Conservation (phyloP, 1,140 invertebrate genomes). For the Stratiolaelaps scimitus region DNA sequence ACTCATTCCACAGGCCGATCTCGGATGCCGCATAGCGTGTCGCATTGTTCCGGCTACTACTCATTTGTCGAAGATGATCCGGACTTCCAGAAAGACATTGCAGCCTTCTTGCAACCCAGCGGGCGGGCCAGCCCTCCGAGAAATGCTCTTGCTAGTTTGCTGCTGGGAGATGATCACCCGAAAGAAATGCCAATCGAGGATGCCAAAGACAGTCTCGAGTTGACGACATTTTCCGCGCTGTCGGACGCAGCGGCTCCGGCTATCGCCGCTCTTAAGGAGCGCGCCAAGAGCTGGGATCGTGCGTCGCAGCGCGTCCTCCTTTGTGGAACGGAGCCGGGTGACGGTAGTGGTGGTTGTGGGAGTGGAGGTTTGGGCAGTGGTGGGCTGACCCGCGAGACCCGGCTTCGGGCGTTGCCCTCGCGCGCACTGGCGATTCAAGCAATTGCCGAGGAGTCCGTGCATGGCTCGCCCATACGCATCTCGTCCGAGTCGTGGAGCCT, state of each 20-base stretch:
- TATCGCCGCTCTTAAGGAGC: slow-evolving; percentile 32
- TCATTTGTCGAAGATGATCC: slow-evolving; percentile 36
- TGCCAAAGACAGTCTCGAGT: slow-evolving; percentile 29
- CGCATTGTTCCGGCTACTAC: slow-evolving; percentile 37
- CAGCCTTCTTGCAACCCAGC: slow-evolving; percentile 32
- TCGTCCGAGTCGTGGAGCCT: slow-evolving; percentile 25
- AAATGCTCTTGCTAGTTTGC: slow-evolving; percentile 23
- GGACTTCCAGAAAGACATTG: slow-evolving; percentile 35
- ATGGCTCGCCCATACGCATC: slow-evolving; percentile 15
- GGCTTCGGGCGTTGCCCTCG: background rate
- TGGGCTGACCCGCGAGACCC: background rate
- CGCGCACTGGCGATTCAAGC: background rate
- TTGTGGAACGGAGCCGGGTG: too few species aligned
- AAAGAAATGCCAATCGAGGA: background rate
- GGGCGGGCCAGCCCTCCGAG: background rate
- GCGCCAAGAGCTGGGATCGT: slow-evolving; percentile 33
- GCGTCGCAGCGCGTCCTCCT: slow-evolving; percentile 31
- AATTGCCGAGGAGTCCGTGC: slow-evolving; percentile 12
- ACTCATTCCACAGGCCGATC: slow-evolving; percentile 5
- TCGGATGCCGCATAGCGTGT: slow-evolving; percentile 35
- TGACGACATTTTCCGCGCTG: slow-evolving; percentile 33
- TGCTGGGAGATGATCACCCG: background rate
- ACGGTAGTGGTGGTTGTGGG: too few species aligned
- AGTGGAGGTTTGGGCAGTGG: too few species aligned
- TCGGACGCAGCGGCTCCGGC: slow-evolving; percentile 20